Base-by-base conservation (phyloP, 2,113 vertebrate species). In the Harpagus bidentatus region DNA sequence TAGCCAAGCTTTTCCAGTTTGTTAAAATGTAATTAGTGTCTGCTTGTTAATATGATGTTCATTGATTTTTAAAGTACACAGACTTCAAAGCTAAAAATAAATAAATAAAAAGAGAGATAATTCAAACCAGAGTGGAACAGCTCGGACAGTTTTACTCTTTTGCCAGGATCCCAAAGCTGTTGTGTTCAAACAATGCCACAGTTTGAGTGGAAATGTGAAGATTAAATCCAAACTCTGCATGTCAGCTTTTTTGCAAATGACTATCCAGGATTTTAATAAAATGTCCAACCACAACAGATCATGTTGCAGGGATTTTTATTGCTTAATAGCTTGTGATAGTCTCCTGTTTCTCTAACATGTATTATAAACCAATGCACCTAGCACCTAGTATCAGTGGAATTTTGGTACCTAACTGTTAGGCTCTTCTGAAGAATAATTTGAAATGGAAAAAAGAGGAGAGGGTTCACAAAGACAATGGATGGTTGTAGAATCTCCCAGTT, bases 31-130 rank as follows among this genome's bases (percentile, higher is more conserved):
- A 95, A 93, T 95, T 97, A 94, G 65, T 62, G 71, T 86, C 95
- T 94, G 82, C 90, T 97, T 93, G 78, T 95, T 97, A 97, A 96
- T 97, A 80, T 67, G 90, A 93, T 94, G 93, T 96, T 96, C 73
- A 97, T 92, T 96, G 95, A 97, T 97, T 97, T 96, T 97, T 96
- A 94, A 96, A 97, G 87, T 95, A 95, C 93, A 97, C 94, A 95
- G 93, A 90, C 95, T 97, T 97, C 93, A 97, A 97, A 97, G 97
- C 89, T 91, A 84, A 80, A 97, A 97, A 97, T 94, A 95, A 96
- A 97, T 97, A 95, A 96, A 94, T 96, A 95, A 95, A 93, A 73
- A 66, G 70, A 76, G 65, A 92, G 90, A 95, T 97, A 96, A 97
- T 97, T 97, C 89, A 94, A 97, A 97, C 73, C 97, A 97, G 96